A percentile compares a stretch with the other conserved stretches of the same genome.
Evolutionary conservation across 2,113 vertebrate genomes (phyloP).

Genomic region (Colinus virginianus): DNA sequence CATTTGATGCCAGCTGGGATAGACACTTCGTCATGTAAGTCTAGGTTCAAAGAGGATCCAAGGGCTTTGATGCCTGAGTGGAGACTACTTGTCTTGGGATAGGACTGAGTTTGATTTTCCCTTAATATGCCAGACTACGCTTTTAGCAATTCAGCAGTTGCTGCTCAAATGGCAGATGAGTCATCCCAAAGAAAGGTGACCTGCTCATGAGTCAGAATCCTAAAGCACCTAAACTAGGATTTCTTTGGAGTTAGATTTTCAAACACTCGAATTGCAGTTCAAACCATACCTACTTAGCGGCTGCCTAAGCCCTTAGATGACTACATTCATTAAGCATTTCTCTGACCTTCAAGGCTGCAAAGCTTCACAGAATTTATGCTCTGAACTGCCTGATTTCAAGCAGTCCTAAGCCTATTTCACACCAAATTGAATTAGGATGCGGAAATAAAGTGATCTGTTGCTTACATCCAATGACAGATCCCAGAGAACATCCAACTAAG

Average conservation of each 20-base stretch:
- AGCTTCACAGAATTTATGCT: neutral
- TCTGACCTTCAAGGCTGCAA: neutral
- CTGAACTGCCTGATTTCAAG: neutral
- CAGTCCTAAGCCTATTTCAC: neutral
- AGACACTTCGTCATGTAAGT: conserved; percentile 3
- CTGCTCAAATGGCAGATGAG: conserved; percentile 20
- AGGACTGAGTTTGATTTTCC: neutral
- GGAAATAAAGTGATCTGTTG: neutral
- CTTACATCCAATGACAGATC: neutral
- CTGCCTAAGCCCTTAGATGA: neutral
- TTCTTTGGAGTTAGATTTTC: neutral
- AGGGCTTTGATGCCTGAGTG: neutral
- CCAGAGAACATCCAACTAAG: neutral
- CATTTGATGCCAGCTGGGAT: neutral
- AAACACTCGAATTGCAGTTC: neutral
- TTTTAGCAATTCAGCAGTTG: neutral
- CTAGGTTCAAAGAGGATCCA: neutral
- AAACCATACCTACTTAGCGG: neutral
- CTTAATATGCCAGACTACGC: neutral
- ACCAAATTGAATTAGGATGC: neutral
- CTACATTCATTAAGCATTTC: neutral
- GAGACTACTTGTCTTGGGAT: neutral
- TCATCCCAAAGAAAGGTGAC: conserved; percentile 33
- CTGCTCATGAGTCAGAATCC: conserved; percentile 41
- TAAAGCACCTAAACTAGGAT: neutral